phyloP scores from a whole-genome alignment of 2,888 invertebrate species.

The Amphipyra tragopoginis region DNA sequence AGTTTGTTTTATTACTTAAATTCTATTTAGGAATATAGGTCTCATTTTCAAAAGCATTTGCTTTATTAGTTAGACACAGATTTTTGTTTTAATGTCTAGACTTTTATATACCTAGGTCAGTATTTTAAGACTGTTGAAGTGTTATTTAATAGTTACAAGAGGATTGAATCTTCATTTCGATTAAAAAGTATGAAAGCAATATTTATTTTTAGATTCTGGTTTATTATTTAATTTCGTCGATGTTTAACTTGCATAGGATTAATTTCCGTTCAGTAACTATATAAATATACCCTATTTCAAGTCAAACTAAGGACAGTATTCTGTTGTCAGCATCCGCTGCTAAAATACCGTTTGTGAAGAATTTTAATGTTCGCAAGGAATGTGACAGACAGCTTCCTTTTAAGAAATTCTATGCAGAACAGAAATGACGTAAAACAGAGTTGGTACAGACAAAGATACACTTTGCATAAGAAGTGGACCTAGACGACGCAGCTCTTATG shows the following conservation, averaged over 20 bases:
- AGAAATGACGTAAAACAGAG: conserved; percentile 50
- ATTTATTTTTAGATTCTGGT: too few species aligned
- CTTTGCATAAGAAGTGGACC: conserved; percentile 53
- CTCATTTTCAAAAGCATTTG: conserved; percentile 25
- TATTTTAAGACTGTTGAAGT: too few species aligned
- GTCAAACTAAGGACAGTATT: conserved; percentile 22
- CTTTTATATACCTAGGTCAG: too few species aligned
- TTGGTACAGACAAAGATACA: conserved; percentile 44
- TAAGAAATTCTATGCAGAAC: conserved; percentile 37
- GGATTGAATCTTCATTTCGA: too few species aligned
- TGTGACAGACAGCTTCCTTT: conserved; percentile 55
- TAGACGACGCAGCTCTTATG: conserved; percentile 27
- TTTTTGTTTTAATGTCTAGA: too few species aligned
- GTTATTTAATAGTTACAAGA: too few species aligned
- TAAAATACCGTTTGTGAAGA: conserved; percentile 39
- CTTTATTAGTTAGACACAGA: conserved; percentile 22
- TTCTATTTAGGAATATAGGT: conserved; percentile 47
- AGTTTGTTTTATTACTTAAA: conserved; percentile 51
- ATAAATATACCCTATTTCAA: conserved; percentile 30
- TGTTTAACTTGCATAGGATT: neutral
- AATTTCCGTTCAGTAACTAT: conserved; percentile 18
- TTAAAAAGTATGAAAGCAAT: too few species aligned
- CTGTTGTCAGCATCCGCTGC: conserved; percentile 31
- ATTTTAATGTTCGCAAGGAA: conserved; percentile 37
- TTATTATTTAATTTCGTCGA: too few species aligned